Base-by-base conservation (phyloP, 2,888 invertebrate species). In the Acronicta aceris region DNA sequence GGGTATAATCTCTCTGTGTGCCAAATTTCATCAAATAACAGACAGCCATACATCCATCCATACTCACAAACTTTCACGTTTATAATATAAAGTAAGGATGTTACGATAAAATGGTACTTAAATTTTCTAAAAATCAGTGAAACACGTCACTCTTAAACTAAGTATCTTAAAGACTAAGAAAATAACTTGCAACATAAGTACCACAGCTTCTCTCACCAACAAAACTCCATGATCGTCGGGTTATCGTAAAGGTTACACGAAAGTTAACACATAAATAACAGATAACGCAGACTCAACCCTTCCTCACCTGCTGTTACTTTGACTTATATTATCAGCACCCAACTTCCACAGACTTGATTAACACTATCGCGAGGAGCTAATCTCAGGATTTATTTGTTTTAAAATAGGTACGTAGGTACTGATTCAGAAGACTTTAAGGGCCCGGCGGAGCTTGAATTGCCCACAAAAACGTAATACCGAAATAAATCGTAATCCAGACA, bases 221-320 rank as follows among this genome's bases (percentile, higher is more conserved):
- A 17, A 12, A 33, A 30, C 30, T 15, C 45, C 41, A 17, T 27
- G 65, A 61, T 61, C 38, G 41, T n/a, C 36, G 15, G 56, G 56
- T 62, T 69, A 69, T 62, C 42, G 17, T 8, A 16, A 48, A 49
- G 47, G 40, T 64, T 41, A 10, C 50, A 41, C 25, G 25, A 40
- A 72, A 71, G 59, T 73, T 73, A 54, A 17, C 16, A 15, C 64
- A 71, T 71, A 71, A 71, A 71, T 64, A 57, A 42, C 21, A 50
- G 43, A 63, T 59, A 66, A 55, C 46, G 33, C 33, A 49, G 38
- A 12, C 50, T n/a, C 42, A 30, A 36, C 21, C 52, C 38, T 45
- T 73, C 50, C 58, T 63, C 71, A 64, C 60, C 66, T 74, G 56
- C 60, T 57, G 46, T 51, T 27, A 15, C 53, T 15, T 3, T 49